phyloP scores from a whole-genome alignment of 2,113 vertebrate species.

The Actenoides hombroni region DNA sequence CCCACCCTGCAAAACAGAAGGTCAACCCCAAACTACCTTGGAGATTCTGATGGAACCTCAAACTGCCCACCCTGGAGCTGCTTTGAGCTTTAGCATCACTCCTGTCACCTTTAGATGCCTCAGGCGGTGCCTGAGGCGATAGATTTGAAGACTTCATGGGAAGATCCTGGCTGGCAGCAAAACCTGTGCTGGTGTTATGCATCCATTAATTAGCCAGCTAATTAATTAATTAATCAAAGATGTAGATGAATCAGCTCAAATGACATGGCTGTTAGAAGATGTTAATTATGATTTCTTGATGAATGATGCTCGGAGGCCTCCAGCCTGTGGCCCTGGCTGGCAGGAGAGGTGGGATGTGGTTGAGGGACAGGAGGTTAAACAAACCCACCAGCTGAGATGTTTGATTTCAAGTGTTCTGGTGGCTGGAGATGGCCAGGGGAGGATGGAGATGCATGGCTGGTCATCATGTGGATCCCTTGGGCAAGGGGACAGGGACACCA shows the following conservation, averaged over 20 bases:
- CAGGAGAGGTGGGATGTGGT: background rate
- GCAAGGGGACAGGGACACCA: accelerated
- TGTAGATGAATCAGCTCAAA: constrained; percentile 19
- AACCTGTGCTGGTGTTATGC: background rate
- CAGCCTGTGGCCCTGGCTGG: background rate
- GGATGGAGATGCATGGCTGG: background rate
- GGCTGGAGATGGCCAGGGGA: background rate
- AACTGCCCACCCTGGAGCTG: background rate
- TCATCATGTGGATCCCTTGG: accelerated
- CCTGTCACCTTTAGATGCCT: background rate
- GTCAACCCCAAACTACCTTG: accelerated
- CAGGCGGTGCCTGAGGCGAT: background rate
- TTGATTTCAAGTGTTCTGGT: background rate
- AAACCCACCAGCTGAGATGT: accelerated
- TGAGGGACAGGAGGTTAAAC: background rate
- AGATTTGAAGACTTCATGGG: background rate
- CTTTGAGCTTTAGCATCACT: background rate
- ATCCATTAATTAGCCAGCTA: constrained; percentile 31
- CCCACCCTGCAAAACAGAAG: background rate
- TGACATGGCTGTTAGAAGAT: background rate
- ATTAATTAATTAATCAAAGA: constrained; percentile 37
- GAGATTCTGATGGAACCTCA: too few species aligned
- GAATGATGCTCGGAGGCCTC: background rate
- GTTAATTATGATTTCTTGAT: constrained; percentile 4
- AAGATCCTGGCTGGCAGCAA: background rate